phyloP scores from a whole-genome alignment of 2,113 vertebrate genomes.

The Crotalus horridus region DNA sequence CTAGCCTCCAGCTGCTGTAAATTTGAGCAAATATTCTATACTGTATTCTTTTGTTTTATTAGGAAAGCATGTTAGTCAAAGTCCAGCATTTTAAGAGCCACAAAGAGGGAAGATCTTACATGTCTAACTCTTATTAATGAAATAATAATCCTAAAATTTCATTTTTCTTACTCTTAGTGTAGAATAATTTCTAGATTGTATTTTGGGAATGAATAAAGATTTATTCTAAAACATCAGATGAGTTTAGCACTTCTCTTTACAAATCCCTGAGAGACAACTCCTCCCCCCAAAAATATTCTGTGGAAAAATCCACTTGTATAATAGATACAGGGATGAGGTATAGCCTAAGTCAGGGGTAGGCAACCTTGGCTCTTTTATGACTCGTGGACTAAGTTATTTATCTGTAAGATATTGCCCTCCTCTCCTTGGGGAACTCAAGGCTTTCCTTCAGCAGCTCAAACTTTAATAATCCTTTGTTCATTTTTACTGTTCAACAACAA shows the following conservation, averaged over 20 bases:
- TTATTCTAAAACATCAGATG: background rate
- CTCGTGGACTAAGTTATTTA: background rate
- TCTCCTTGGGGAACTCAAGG: background rate
- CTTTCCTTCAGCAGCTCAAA: background rate
- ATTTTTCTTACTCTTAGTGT: background rate
- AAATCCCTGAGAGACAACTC: background rate
- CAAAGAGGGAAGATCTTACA: background rate
- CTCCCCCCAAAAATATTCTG: no score
- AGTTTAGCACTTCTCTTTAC: background rate
- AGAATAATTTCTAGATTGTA: background rate
- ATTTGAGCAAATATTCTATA: background rate
- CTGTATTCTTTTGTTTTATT: background rate
- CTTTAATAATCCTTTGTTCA: background rate
- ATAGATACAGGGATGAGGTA: background rate
- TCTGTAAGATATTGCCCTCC: background rate
- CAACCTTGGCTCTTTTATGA: no score
- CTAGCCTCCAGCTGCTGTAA: background rate
- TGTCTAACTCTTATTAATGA: background rate
- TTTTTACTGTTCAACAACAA: background rate
- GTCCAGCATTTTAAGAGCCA: background rate
- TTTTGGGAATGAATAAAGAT: background rate
- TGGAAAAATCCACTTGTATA: background rate
- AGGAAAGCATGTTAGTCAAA: background rate
- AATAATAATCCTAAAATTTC: background rate
- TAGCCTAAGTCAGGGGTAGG: background rate